A percentile compares a stretch with the other conserved stretches of the same genome.
phyloP scores from a whole-genome alignment of 2,113 vertebrate species.

The Fulmarus glacialis region DNA sequence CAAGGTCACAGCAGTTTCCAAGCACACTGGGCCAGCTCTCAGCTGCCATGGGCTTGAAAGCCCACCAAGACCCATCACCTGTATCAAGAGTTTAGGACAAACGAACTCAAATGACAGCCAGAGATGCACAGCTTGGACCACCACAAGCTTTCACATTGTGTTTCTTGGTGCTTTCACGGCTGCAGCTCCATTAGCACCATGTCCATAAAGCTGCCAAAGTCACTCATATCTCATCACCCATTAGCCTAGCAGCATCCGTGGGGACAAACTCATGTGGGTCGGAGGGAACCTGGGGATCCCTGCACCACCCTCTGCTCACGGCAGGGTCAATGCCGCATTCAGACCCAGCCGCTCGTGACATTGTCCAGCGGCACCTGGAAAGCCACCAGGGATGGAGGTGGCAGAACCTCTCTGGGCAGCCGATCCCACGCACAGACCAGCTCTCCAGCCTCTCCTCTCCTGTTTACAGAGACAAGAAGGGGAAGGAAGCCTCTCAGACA shows the following conservation, averaged over 20 bases:
- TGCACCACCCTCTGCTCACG: background rate
- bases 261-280: background rate
- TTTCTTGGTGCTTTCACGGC: background rate
- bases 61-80: background rate
- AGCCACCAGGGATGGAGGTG: background rate
- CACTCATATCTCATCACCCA: background rate
- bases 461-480: background rate
- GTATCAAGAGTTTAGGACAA: background rate
- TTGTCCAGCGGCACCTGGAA: background rate
- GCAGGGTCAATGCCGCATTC: background rate
- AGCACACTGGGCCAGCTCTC: too few species aligned
- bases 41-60: background rate
- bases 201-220: background rate
- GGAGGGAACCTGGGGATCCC: background rate
- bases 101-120: background rate
- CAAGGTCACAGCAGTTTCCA: background rate
- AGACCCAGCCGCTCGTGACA: background rate
- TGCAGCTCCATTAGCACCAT: background rate
- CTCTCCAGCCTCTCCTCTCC: background rate
- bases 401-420: background rate
- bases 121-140: background rate
- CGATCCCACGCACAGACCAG: background rate
- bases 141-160: rapidly evolving
- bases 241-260: background rate
- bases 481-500: constrained; percentile 3